phyloP scores from a whole-genome alignment of 2,797 vertebrate genomes.

The Phataginus tricuspis region DNA sequence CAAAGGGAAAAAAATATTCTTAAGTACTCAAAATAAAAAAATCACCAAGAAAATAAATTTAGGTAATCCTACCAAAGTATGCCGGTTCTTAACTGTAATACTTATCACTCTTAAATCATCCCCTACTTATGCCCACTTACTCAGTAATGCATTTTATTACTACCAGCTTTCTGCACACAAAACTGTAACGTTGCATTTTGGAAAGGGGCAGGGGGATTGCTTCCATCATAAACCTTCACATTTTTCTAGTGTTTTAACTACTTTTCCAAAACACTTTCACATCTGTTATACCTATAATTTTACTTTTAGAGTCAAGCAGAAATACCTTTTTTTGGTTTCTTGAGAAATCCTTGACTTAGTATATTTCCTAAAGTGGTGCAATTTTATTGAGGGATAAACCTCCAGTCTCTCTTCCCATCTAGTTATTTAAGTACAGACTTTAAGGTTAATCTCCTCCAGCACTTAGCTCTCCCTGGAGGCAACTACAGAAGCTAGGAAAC shows the following conservation, averaged over 20 bases:
- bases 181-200: background rate
- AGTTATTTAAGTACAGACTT: slow-evolving; percentile 18
- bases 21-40: slow-evolving; percentile 45
- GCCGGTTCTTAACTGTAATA: slow-evolving; percentile 20
- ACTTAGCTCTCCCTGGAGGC: slow-evolving; percentile 18
- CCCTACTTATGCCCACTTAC: background rate
- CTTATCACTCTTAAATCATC: background rate
- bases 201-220: fast-evolving
- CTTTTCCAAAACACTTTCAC: slow-evolving; percentile 52
- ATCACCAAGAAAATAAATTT: slow-evolving; percentile 41
- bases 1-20: slow-evolving; percentile 46
- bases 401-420: background rate
- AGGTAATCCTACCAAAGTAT: slow-evolving; percentile 31
- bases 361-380: background rate
- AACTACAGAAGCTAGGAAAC: background rate
- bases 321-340: slow-evolving; percentile 57
- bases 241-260: slow-evolving; percentile 42
- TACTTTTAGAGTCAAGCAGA: slow-evolving; percentile 24
- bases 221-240: slow-evolving; percentile 7
- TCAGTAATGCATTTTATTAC: background rate
- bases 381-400: background rate
- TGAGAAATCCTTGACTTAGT: slow-evolving; percentile 42
- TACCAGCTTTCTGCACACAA: background rate
- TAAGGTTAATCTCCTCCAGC: slow-evolving; percentile 45
- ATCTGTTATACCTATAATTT: slow-evolving; percentile 54